Evolutionary conservation across 2,888 invertebrate genomes (phyloP), one percentile per base, ranked within the genome.

Genomic region (Scotopteryx bipunctaria): DNA sequence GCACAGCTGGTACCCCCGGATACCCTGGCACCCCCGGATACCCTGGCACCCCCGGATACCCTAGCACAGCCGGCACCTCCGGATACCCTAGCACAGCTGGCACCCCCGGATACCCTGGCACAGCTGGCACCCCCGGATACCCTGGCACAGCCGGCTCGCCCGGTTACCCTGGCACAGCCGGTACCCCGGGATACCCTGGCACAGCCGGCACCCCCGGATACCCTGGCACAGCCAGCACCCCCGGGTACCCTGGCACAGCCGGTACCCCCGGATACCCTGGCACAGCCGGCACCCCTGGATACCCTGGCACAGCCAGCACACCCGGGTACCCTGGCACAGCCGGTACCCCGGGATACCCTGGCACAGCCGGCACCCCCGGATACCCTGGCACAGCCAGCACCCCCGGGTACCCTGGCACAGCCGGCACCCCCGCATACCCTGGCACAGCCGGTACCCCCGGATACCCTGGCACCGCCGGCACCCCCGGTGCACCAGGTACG

Each of bases 281-380:
- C 25, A 6, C 37, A 14, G 8, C 37, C 8, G 57, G 59, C 42
- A 55, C 57, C 5, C 66, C 69, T 13, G 67, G 64, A 1, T 32
- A 21, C 21, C 67, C 64, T 5, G 59, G 51, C 1, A 51, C 53
- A 19, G 64, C 67, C 4, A 58, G 51, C 2, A 50, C 53, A 23
- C 64, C 67, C 0, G 66, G 68, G 3, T 21, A 53, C 2, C 44
- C 44, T 0, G 51, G 67, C n/a, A n/a, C n/a, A n/a, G n/a, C n/a
- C 5, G 11, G 11, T 29, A 17, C 56, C 3, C 40, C 44, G 0
- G 51, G 67, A 2, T 45, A 55, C 23, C 66, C 63, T 37, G 69
- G 69, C 8, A 50, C 50, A 5, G 69, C 72, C 8, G 78, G 63
- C 51, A 67, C 88, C 5, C 55, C 72, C 8, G 78, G 63, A 50